Conservation (phyloP, 2,113 vertebrate genomes). For the Phainopepla nitens region DNA sequence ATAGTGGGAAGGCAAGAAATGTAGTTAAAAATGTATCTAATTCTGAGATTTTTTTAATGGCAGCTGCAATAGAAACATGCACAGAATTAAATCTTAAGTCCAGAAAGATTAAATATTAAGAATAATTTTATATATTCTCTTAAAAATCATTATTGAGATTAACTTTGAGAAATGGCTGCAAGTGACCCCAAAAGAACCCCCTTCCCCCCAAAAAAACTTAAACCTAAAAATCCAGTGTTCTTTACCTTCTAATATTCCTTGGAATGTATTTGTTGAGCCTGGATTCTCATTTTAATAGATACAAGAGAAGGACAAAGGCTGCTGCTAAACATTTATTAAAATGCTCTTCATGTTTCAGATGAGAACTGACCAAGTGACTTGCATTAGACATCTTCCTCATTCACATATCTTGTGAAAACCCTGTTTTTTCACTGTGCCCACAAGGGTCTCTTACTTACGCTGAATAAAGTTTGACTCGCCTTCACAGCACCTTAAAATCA, state of each 20-base stretch:
- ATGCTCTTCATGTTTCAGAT: background rate
- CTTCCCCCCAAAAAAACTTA: rapidly evolving
- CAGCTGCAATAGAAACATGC: background rate
- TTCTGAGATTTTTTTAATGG: background rate
- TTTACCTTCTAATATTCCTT: background rate
- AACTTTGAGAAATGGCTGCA: background rate
- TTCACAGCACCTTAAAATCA: background rate
- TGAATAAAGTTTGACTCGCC: background rate
- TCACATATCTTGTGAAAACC: background rate
- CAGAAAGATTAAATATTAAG: background rate
- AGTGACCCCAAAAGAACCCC: background rate
- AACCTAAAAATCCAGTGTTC: background rate
- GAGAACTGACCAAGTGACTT: background rate
- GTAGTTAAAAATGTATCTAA: background rate
- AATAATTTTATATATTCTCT: background rate
- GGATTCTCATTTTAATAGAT: background rate
- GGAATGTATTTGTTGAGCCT: background rate
- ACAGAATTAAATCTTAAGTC: background rate
- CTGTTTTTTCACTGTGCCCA: background rate
- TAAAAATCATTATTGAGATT: background rate
- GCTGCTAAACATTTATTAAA: background rate
- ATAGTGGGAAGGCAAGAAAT: background rate
- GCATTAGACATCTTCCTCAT: background rate
- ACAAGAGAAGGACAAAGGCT: background rate
- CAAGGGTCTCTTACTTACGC: background rate